Evolutionary conservation across 2,888 invertebrate species (phyloP), one percentile per base, ranked within the genome.

Genomic region (Pyrrhosoma nymphula): DNA sequence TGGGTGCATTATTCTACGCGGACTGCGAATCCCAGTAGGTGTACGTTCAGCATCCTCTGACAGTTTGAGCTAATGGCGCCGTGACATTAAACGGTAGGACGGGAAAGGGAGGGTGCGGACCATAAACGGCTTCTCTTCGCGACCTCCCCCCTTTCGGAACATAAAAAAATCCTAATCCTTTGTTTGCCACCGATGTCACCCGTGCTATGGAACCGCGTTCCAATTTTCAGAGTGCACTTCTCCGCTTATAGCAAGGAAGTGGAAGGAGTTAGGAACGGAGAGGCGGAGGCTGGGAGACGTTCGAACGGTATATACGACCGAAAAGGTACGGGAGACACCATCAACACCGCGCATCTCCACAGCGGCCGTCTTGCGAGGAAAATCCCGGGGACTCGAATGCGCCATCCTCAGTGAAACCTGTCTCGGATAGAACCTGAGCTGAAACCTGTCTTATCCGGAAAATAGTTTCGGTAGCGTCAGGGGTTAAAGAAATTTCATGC

Each of bases 1-100:
- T 82, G 82, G 82, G 82, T 82, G 82, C 82, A 82, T 82, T 82
- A 75, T 82, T 82, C 82, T 82, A 82, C 35, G 82, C 30, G 82
- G 12, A 12, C 82, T 0, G 82, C 82, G 82, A 82, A 16, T 35
- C 69, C n/a, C 47, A 4, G 47, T 47, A 47, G 60, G 20, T 69
- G n/a, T 69, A 26, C 69, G 69, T n/a, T 60, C 82, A 23, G 82
- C 35, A 82, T 82, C 82, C 30, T 30, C 82, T 18, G 82, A 82
- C 82, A 35, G 82, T 82, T 82, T 35, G 82, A 82, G 35, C 82
- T 82, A 82, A 82, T 82, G 82, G 82, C 82, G 35, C 82, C 82
- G 30, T 82, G 82, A 82, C 82, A 82, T 35, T 82, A 82, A 35
- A 82, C 69, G n/a, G 69, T 12, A 6, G 20, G 60, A 35, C 23